Base-by-base conservation (phyloP, 1,140 invertebrate genomes). In the Cydia splendana region DNA sequence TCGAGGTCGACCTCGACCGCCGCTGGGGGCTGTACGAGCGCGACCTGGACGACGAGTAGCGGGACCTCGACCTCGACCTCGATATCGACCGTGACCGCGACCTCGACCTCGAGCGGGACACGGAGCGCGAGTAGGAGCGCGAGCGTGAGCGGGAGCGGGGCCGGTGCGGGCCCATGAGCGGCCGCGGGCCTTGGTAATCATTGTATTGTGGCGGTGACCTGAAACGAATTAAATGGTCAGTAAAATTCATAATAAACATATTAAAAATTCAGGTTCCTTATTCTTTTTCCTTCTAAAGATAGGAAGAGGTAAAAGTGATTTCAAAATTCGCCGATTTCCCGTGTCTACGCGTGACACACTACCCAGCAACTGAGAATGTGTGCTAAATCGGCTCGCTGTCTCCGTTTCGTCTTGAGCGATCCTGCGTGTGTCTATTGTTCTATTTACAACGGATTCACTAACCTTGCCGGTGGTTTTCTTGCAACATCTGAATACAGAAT, bases 401-500 rank as follows among this genome's bases (percentile, higher is more conserved):
- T n/a, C n/a, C n/a, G n/a, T n/a, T n/a, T n/a, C n/a, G n/a, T n/a
- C n/a, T n/a, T n/a, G n/a, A n/a, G n/a, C n/a, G n/a, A n/a, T n/a
- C n/a, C n/a, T n/a, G n/a, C n/a, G n/a, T n/a, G n/a, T n/a, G n/a
- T n/a, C n/a, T n/a, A n/a, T n/a, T n/a, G n/a, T n/a, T n/a, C n/a
- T n/a, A n/a, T n/a, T n/a, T n/a, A n/a, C n/a, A n/a, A n/a, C n/a
- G n/a, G n/a, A n/a, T 30, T 88, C 85, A 42, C 76, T 82, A 57
- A 75, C 77, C 76, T 65, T 62, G 62, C 30, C 53, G 67, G 83
- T 6, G 76, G 78, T 84, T 90, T 88, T 28, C 87, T 82, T n/a
- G 87, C 86, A 20, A 87, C 86, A 73, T 93, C 91, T 1, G 91
- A 88, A 78, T 91, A 91, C 6, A 88, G 76, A 48, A 84, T 74